Conservation (phyloP, 1,140 invertebrate species). For the Linepithema humile region DNA sequence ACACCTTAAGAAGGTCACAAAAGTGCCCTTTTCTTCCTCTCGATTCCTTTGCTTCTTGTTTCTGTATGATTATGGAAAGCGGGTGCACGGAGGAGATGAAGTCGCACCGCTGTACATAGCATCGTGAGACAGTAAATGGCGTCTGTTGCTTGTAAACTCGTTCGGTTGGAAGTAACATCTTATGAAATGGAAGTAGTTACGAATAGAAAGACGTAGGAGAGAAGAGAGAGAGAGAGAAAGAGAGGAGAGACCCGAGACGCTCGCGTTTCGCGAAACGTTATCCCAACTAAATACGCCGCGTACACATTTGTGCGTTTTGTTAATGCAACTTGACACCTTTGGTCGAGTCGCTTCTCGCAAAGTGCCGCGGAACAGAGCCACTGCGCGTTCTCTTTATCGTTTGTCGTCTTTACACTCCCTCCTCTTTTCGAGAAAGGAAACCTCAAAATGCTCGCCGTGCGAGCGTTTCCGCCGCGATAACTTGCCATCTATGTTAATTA, state of each 20-base stretch:
- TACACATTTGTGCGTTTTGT: slow-evolving; percentile 49
- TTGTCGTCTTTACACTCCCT: neutral
- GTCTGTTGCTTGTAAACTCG: slow-evolving; percentile 52
- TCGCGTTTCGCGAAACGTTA: slow-evolving; percentile 10
- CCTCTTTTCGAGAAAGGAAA: neutral
- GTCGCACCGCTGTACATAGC: neutral
- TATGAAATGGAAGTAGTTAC: slow-evolving; percentile 48
- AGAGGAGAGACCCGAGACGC: neutral
- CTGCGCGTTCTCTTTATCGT: slow-evolving; percentile 14
- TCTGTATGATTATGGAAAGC: slow-evolving; percentile 34
- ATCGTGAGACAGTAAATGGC: slow-evolving; percentile 40
- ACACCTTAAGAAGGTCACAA: too few relatives aligned
- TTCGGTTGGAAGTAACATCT: slow-evolving; percentile 72
- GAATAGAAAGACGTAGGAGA: slow-evolving; percentile 10
- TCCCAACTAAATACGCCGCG: slow-evolving; percentile 36
- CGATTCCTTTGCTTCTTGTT: slow-evolving; percentile 6
- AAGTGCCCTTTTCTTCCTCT: neutral
- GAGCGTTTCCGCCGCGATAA: neutral
- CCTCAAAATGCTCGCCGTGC: neutral
- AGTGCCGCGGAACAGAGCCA: slow-evolving; percentile 39
- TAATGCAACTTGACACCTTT: slow-evolving; percentile 57
- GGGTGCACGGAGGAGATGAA: neutral
- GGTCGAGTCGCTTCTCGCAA: slow-evolving; percentile 24
- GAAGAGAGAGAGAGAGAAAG: neutral
- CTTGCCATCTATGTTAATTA: slow-evolving; percentile 25